A percentile compares a stretch with the other conserved stretches of the same genome.
phyloP scores from a whole-genome alignment of 2,797 vertebrate genomes.

The Diplodus puntazzo region DNA sequence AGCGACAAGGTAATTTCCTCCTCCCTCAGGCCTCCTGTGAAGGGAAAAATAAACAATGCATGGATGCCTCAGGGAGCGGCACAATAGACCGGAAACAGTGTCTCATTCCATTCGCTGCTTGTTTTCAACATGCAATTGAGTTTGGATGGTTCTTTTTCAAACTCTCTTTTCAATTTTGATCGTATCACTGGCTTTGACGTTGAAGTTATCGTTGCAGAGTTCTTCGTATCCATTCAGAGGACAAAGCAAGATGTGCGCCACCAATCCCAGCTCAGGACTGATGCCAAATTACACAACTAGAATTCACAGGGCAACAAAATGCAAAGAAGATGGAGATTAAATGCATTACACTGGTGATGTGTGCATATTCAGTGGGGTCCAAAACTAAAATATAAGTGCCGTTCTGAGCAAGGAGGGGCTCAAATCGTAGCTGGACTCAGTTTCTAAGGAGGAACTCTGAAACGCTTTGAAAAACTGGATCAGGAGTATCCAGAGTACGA shows the following conservation, averaged over 20 bases:
- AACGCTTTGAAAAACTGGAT: no score
- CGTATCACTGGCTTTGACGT: neutral
- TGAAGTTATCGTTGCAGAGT: neutral
- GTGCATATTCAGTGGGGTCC: no score
- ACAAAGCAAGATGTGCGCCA: neutral
- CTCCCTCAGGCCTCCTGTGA: slow-evolving; percentile 53
- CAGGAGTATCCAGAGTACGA: no score
- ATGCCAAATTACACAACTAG: neutral
- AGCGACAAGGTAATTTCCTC: slow-evolving; percentile 61
- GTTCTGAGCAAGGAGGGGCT: no score
- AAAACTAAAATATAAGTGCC: no score
- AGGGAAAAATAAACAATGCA: slow-evolving; percentile 54
- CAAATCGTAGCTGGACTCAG: no score
- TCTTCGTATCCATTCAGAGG: neutral
- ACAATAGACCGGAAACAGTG: slow-evolving; percentile 20
- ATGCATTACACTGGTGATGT: no score
- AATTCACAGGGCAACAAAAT: neutral
- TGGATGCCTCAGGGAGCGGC: slow-evolving; percentile 38
- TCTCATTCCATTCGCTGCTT: slow-evolving; percentile 31
- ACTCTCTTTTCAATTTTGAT: neutral
- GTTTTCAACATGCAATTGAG: slow-evolving; percentile 8
- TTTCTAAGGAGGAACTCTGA: no score
- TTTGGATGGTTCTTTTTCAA: slow-evolving; percentile 3
- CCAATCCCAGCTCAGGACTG: neutral
- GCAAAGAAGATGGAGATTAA: neutral